These are phyloP conservation scores for Menidia menidia DNA, from an alignment of 2,797 vertebrate species.

Conservation along the genomic window DNA sequence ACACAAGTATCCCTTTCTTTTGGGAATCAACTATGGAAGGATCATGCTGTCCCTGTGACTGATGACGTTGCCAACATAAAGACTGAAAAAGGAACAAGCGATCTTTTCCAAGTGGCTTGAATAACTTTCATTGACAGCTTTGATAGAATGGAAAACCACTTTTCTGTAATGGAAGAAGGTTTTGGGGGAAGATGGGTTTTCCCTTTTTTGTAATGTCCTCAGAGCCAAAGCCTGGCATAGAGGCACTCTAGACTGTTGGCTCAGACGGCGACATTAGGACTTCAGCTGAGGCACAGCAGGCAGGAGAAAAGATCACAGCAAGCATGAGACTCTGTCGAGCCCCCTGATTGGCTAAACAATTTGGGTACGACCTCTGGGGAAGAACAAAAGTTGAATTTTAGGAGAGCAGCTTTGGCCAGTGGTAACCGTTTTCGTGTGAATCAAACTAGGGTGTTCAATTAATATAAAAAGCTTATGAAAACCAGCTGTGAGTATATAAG, in stretches of 20 bases:
- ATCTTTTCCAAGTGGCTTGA: conserved; percentile 68
- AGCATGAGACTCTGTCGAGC: conserved; percentile 41
- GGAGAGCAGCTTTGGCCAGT: background rate
- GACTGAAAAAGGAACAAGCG: conserved; percentile 51
- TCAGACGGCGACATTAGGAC: conserved; percentile 46
- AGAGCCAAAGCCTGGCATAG: conserved; percentile 65
- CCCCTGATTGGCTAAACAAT: conserved; percentile 50
- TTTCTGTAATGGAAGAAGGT: conserved; percentile 66
- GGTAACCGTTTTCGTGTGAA: conserved; percentile 9
- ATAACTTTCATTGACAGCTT: conserved; percentile 70
- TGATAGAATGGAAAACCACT: conserved; percentile 65
- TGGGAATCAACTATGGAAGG: conserved; percentile 43
- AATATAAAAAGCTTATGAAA: background rate
- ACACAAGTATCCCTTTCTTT: conserved; percentile 43
- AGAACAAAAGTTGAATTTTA: conserved; percentile 29
- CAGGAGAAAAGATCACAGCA: conserved; percentile 51
- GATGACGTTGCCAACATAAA: conserved; percentile 58
- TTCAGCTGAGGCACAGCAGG: conserved; percentile 46
- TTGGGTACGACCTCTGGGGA: conserved; percentile 39
- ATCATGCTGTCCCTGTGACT: conserved; percentile 50
- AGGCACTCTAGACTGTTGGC: conserved; percentile 46
- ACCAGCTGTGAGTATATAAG: background rate
- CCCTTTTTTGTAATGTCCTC: conserved; percentile 56
- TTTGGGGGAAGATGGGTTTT: conserved; percentile 63
- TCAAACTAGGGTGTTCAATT: conserved; percentile 5